phyloP scores from a whole-genome alignment of 2,113 vertebrate genomes.

The Marmota flaviventris region DNA sequence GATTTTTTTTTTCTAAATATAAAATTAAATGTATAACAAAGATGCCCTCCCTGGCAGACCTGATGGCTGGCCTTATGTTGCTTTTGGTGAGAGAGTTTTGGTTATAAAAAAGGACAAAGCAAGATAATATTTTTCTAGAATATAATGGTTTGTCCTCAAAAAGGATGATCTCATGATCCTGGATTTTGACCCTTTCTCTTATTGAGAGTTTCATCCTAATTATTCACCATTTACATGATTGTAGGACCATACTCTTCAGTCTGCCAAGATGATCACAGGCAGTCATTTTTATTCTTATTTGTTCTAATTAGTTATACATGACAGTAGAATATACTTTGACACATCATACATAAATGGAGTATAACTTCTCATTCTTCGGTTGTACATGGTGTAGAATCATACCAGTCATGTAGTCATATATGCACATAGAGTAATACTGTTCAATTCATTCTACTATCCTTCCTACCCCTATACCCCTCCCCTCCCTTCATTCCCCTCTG shows the following conservation, averaged over 20 bases:
- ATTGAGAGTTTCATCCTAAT: not conserved
- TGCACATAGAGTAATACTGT: too few relatives aligned
- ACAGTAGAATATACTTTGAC: too few relatives aligned
- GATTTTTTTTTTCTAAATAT: not conserved
- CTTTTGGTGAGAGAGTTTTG: not conserved
- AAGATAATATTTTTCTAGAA: not conserved
- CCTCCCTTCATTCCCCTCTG: too few relatives aligned
- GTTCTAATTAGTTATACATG: too few relatives aligned
- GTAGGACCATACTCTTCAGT: not conserved
- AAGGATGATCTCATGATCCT: not conserved
- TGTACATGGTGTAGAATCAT: too few relatives aligned
- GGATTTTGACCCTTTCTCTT: not conserved
- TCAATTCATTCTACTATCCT: too few relatives aligned
- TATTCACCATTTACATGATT: not conserved
- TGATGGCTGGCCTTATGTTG: not conserved
- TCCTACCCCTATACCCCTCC: too few relatives aligned
- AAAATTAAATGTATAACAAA: not conserved
- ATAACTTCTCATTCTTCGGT: too few relatives aligned
- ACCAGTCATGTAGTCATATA: too few relatives aligned
- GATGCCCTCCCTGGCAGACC: not conserved
- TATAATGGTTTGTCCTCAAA: not conserved
- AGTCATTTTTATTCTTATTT: too few relatives aligned
- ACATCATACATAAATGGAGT: too few relatives aligned
- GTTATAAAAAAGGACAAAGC: slow-evolving; percentile 19
- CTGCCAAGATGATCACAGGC: not conserved